Conservation (phyloP, 2,113 vertebrate species). For the Callionymus lyra region DNA sequence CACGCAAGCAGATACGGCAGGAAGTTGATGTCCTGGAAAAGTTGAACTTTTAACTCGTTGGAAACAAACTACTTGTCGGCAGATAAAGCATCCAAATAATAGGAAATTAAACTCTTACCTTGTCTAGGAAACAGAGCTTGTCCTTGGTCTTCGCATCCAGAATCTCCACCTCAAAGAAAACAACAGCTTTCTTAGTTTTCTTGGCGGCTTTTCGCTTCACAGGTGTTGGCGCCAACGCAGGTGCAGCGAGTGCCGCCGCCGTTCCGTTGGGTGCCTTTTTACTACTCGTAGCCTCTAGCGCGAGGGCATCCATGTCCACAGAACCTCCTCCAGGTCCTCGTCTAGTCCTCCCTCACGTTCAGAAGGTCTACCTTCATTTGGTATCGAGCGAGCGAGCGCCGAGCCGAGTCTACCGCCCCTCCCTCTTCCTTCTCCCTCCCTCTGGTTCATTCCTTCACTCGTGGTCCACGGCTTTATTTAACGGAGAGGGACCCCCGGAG, state of each 20-base stretch:
- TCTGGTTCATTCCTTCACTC: conserved; percentile 41
- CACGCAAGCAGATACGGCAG: too few species aligned
- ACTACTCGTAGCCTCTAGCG: conserved; percentile 63
- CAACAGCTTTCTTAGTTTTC: conserved; percentile 82
- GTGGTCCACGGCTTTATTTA: conserved; percentile 51
- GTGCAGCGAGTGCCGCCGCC: neutral
- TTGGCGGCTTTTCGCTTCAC: conserved; percentile 67
- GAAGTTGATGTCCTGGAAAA: too few species aligned
- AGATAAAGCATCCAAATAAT: too few species aligned
- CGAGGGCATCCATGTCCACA: conserved; percentile 67
- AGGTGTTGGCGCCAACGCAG: neutral
- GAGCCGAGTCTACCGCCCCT: conserved; percentile 23
- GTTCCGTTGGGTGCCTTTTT: conserved; percentile 39
- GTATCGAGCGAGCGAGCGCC: conserved; percentile 23
- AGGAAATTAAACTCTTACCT: too few species aligned
- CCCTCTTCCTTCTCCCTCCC: conserved; percentile 20
- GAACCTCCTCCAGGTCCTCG: conserved; percentile 28
- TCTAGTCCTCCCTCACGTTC: conserved; percentile 23
- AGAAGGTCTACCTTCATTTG: conserved; percentile 6
- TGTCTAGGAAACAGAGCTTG: conserved; percentile 94
- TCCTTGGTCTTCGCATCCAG: conserved; percentile 87
- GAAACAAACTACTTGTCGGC: too few species aligned
- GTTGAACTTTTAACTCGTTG: too few species aligned
- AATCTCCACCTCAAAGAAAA: conserved; percentile 98
- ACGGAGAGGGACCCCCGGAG: conserved; percentile 27